Evolutionary conservation across 2,113 vertebrate species (phyloP).

Genomic region (Siniperca chuatsi): DNA sequence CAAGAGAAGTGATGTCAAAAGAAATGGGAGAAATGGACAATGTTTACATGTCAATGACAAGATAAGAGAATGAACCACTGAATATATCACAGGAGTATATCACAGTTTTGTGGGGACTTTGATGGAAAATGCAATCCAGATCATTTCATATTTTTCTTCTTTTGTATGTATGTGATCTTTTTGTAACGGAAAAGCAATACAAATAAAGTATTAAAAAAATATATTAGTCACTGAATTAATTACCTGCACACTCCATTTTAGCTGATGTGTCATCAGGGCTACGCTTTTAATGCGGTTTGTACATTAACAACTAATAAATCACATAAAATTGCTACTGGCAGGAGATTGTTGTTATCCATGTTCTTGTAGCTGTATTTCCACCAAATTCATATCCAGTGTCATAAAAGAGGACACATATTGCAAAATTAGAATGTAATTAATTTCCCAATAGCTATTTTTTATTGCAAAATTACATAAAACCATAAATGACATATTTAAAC

Average conservation of each 20-base stretch:
- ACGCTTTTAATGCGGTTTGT: not conserved
- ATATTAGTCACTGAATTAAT: not conserved
- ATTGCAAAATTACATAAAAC: not conserved
- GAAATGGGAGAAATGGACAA: too few species aligned
- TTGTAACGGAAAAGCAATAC: too few species aligned
- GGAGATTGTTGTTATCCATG: not conserved
- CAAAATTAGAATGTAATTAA: conserved; percentile 15
- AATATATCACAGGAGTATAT: too few species aligned
- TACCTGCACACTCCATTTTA: not conserved
- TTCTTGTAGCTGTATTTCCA: not conserved
- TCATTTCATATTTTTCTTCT: too few species aligned
- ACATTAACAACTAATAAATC: not conserved
- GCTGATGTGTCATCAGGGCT: not conserved
- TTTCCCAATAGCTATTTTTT: not conserved
- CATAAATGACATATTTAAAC: not conserved
- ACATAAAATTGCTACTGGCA: not conserved
- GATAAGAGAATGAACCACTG: too few species aligned
- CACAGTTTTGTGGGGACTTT: too few species aligned
- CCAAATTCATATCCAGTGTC: not conserved
- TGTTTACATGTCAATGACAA: too few species aligned
- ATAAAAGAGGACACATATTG: not conserved
- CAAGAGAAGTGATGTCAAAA: too few species aligned
- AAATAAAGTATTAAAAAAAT: too few species aligned
- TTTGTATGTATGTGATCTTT: too few species aligned
- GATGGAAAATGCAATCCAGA: too few species aligned